Percentiles rank a stretch among this genome's conserved stretches.
Evolutionary conservation across 2,113 vertebrate species (phyloP).

Genomic region (Atlantisia rogersi): DNA sequence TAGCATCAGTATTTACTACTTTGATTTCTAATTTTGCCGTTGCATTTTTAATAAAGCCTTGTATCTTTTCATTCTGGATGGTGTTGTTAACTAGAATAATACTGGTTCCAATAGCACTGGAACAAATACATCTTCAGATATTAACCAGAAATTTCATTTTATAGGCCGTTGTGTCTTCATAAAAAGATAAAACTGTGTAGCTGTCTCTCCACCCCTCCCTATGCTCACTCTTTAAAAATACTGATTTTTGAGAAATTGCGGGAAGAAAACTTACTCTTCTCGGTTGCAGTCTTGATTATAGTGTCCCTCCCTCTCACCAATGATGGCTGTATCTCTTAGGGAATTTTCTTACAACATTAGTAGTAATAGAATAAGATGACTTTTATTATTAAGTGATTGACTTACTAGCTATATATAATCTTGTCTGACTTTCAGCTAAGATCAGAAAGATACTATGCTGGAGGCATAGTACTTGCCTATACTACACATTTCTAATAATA

Average conservation of each 20-base stretch:
- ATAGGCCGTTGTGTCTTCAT: not conserved
- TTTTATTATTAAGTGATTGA: not conserved
- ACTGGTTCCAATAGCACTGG: not conserved
- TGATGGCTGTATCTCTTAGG: not conserved
- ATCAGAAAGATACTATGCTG: not conserved
- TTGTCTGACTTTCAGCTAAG: not conserved
- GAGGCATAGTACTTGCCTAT: not conserved
- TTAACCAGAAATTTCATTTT: not conserved
- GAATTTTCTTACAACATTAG: not conserved
- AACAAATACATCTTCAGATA: not conserved
- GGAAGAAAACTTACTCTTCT: not conserved
- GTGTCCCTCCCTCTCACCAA: fast-evolving
- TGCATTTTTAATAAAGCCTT: not conserved
- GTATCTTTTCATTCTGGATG: not conserved
- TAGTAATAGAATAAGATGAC: not conserved
- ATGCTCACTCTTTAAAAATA: not conserved
- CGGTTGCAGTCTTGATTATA: not conserved
- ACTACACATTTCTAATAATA: not conserved
- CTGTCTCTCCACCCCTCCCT: not conserved
- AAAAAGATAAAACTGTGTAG: not conserved
- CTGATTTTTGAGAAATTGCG: not conserved
- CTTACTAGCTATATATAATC: not conserved
- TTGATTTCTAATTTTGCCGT: not conserved
- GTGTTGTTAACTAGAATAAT: not conserved
- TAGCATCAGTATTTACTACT: not conserved